phyloP scores from a whole-genome alignment of 2,888 invertebrate species.

The Ennomos quercinarius region DNA sequence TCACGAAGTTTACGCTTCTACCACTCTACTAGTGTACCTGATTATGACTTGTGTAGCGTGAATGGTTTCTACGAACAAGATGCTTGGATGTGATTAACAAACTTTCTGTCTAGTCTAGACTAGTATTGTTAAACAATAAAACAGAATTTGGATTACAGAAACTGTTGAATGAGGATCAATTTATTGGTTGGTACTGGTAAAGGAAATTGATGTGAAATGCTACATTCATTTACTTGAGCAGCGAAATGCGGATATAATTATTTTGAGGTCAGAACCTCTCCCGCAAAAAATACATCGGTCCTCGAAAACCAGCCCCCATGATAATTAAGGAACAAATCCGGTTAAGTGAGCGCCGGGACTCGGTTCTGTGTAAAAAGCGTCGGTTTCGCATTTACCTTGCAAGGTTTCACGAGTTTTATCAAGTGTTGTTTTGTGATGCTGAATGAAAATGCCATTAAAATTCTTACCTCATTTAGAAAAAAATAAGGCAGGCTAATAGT shows the following conservation, averaged over 20 bases:
- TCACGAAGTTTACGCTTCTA: slow-evolving; percentile 58
- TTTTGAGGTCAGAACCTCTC: slow-evolving; percentile 26
- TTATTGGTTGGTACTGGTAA: slow-evolving; percentile 14
- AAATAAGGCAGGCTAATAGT: too few species aligned
- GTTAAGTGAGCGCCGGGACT: slow-evolving; percentile 34
- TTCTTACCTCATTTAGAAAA: too few species aligned
- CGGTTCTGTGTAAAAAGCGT: slow-evolving; percentile 28
- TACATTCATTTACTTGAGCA: slow-evolving; percentile 10
- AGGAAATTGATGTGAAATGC: slow-evolving; percentile 17
- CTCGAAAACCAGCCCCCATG: slow-evolving; percentile 26
- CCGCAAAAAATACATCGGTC: slow-evolving; percentile 29
- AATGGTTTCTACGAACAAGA: slow-evolving; percentile 34
- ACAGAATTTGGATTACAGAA: not conserved
- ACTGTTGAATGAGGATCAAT: slow-evolving; percentile 7
- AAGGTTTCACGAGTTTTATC: slow-evolving; percentile 30
- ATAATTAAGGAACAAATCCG: slow-evolving; percentile 42
- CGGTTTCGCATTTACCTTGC: slow-evolving; percentile 35
- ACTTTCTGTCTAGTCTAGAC: slow-evolving; percentile 29
- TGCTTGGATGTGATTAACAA: slow-evolving; percentile 30
- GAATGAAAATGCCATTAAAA: slow-evolving; percentile 8
- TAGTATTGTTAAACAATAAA: slow-evolving; percentile 5
- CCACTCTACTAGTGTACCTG: slow-evolving; percentile 46
- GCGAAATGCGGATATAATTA: slow-evolving; percentile 26
- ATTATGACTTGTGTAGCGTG: slow-evolving; percentile 32
- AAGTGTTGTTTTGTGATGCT: slow-evolving; percentile 30